Evolutionary conservation across 2,113 vertebrate genomes (phyloP).

Genomic region (Hoplias malabaricus): DNA sequence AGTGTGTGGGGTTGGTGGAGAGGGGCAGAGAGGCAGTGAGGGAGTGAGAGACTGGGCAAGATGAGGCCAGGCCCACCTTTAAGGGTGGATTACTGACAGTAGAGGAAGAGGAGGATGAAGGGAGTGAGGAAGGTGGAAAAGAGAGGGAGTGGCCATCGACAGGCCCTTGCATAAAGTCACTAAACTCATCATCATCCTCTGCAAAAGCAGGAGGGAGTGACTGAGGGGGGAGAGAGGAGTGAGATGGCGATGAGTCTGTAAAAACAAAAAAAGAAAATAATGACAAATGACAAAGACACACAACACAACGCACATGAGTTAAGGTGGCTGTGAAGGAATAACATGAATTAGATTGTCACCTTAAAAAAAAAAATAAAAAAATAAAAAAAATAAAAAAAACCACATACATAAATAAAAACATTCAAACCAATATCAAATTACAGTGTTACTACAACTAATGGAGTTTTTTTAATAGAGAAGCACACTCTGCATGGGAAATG

Average conservation of each 20-base stretch:
- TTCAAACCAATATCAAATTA: not conserved
- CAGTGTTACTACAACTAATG: not conserved
- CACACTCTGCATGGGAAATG: not conserved
- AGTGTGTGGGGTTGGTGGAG: constrained; percentile 69
- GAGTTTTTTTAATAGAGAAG: not conserved
- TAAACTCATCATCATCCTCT: constrained; percentile 91
- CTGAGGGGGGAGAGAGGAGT: constrained; percentile 83
- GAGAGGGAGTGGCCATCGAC: constrained; percentile 72
- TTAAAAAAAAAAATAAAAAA: constrained; percentile 3
- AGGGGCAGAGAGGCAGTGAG: constrained; percentile 66
- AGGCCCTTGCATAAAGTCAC: constrained; percentile 96
- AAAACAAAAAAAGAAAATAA: constrained; percentile 72
- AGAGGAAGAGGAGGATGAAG: constrained; percentile 71
- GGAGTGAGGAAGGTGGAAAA: constrained; percentile 66
- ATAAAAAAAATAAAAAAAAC: not conserved
- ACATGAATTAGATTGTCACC: constrained; percentile 16
- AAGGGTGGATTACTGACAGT: constrained; percentile 56
- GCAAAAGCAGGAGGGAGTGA: constrained; percentile 81
- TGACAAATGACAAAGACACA: constrained; percentile 43
- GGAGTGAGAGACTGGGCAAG: constrained; percentile 53
- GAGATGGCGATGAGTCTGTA: constrained; percentile 93
- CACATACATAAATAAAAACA: not conserved
- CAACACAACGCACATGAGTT: not conserved
- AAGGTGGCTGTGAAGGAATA: constrained; percentile 3
- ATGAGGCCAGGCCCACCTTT: constrained; percentile 52